Conservation (phyloP, 2,113 vertebrate genomes). For the Clarias magur region DNA sequence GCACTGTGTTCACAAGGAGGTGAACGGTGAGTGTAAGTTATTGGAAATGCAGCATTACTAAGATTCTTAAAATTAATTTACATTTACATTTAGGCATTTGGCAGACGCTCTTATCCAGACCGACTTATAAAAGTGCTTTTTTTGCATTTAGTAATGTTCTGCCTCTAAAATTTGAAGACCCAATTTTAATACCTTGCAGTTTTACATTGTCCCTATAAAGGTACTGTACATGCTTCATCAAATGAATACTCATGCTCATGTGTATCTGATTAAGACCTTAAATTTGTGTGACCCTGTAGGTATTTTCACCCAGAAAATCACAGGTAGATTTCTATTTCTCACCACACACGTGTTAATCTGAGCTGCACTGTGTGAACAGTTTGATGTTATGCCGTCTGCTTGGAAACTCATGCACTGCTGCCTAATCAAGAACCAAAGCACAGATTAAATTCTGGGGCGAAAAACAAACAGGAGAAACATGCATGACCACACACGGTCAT, state of each 20-base stretch:
- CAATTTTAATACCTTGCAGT: background rate
- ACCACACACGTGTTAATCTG: background rate
- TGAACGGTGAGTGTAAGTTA: background rate
- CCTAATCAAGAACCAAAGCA: slow-evolving; percentile 6
- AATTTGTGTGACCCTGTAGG: background rate
- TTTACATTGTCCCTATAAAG: background rate
- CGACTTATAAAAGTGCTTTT: background rate
- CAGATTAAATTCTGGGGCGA: background rate
- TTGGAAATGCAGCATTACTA: background rate
- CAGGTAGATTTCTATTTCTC: slow-evolving; percentile 3
- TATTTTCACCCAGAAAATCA: background rate
- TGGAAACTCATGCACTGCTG: slow-evolving; percentile 1
- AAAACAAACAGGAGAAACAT: slow-evolving; percentile 1
- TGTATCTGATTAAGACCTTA: background rate
- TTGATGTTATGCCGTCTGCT: background rate
- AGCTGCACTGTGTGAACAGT: background rate
- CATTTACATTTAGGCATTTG: too few relatives aligned
- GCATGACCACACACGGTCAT: background rate
- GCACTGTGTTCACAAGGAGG: too few relatives aligned
- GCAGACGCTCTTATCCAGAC: too few relatives aligned
- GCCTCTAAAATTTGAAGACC: background rate
- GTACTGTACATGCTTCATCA: background rate
- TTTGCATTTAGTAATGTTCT: background rate
- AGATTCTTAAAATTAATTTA: background rate
- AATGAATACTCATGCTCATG: background rate